Percentiles rank a stretch among this genome's conserved stretches.
These are phyloP conservation scores for Megaustenia siamemsis DNA, from an alignment of 2,888 invertebrate genomes.

Conservation along the genomic window DNA sequence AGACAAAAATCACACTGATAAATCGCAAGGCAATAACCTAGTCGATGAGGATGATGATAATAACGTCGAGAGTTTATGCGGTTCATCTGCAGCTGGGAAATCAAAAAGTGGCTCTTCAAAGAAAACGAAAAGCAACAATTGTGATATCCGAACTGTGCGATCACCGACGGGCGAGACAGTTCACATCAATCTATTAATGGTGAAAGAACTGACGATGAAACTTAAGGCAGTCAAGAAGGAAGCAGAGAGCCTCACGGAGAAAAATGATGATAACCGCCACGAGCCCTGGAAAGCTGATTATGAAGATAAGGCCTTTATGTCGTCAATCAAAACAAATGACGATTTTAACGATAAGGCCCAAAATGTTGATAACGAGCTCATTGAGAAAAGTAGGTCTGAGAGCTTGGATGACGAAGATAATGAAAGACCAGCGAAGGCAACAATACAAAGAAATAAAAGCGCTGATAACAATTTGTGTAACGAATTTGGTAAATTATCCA, in stretches of 20 bases:
- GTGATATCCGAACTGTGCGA: not conserved
- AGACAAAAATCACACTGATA: not conserved
- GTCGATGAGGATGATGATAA: not conserved
- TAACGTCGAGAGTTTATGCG: not conserved
- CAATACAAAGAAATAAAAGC: constrained; percentile 3
- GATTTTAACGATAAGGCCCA: not conserved
- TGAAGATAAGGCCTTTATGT: not conserved
- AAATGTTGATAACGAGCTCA: not conserved
- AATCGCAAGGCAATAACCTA: not conserved
- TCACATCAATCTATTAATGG: constrained; percentile 44
- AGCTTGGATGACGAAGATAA: not conserved
- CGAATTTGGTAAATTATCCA: not conserved
- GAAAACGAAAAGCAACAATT: not conserved
- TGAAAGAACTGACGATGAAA: constrained; percentile 44
- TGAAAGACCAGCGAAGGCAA: not conserved
- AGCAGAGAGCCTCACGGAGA: not conserved
- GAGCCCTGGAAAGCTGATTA: not conserved
- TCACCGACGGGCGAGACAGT: not conserved
- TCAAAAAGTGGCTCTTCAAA: not conserved
- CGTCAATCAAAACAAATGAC: not conserved
- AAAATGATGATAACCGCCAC: not conserved
- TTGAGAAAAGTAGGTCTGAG: not conserved
- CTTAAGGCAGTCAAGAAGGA: constrained; percentile 43
- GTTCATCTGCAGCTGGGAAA: not conserved
- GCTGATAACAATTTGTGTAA: not conserved